phyloP scores from a whole-genome alignment of 2,113 vertebrate species.

The Azemiops feae region DNA sequence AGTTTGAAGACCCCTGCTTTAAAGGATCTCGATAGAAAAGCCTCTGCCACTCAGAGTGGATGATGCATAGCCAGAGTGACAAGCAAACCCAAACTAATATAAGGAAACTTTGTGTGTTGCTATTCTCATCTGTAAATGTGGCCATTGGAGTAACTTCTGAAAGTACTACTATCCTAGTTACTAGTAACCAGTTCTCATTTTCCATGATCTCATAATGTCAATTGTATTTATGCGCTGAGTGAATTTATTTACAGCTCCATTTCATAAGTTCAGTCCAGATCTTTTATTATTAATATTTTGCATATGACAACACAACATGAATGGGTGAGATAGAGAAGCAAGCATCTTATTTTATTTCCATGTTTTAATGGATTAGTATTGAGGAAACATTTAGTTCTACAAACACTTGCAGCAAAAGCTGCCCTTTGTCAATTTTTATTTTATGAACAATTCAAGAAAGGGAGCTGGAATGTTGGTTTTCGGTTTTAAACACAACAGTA shows the following conservation, averaged over 20 bases:
- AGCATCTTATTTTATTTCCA: neutral
- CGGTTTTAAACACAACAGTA: neutral
- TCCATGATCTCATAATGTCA: neutral
- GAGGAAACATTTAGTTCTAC: neutral
- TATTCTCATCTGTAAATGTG: neutral
- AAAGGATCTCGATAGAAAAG: neutral
- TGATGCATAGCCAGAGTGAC: neutral
- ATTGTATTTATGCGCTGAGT: neutral
- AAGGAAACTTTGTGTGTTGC: neutral
- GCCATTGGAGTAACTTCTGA: neutral
- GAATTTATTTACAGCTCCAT: neutral
- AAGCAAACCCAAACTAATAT: neutral
- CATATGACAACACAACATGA: neutral
- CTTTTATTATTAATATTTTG: neutral
- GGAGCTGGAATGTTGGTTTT: neutral
- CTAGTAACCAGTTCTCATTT: neutral
- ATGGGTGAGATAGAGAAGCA: neutral
- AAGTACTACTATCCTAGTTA: neutral
- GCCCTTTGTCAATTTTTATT: neutral
- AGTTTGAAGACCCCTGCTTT: neutral
- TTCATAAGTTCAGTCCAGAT: neutral
- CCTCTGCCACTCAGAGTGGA: neutral
- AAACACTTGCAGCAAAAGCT: neutral
- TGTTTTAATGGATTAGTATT: neutral
- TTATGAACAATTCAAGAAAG: neutral